Evolutionary conservation across 2,797 vertebrate species (phyloP), one percentile per base, ranked within the genome.

Genomic region (Channa striata): DNA sequence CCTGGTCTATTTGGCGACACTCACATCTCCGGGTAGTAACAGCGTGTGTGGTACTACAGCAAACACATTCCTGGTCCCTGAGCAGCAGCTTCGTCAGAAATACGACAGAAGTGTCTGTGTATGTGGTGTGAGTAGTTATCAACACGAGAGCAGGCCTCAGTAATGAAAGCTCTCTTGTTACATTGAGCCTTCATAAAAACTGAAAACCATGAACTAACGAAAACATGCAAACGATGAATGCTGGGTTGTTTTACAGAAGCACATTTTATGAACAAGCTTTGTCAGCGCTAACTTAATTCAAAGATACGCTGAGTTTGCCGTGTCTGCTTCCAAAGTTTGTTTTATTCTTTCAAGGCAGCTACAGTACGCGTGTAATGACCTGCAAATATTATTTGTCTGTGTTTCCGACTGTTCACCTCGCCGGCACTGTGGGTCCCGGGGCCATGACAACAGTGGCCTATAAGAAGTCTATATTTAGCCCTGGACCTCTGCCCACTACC

Each of bases 401-500:
- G 25, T 66, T 59, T 49, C 54, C 57, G 52, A 25, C 54, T 33
- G 56, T 74, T 7, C 44, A 25, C 11, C n/a, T 11, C 36, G 25
- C 59, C 71, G 46, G 44, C 83, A 23, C 62, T 78, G 46, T 63
- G 58, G 68, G 42, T 53, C 50, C 66, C 40, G 56, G 53, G 58
- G 61, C 56, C 79, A 80, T 74, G 86, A 81, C 82, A 82, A 74
- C 77, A 75, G 52, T 14, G 12, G 37, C 49, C 57, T 42, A 64
- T 49, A 40, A 65, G 68, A 52, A 44, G 62, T 66, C 81, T 87
- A 82, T 76, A 71, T 85, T 84, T 83, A 85, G 68, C 63, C 44
- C 80, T 82, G 77, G 80, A 74, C 43, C 54, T 68, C 53, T 80
- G 68, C 85, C 78, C 72, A 68, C 80, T 53, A 61, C 79, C 79